Percentiles rank a stretch among this genome's conserved stretches.
These are phyloP conservation scores for Psilopogon haemacephalus DNA, from an alignment of 2,113 vertebrate species.

Conservation along the genomic window DNA sequence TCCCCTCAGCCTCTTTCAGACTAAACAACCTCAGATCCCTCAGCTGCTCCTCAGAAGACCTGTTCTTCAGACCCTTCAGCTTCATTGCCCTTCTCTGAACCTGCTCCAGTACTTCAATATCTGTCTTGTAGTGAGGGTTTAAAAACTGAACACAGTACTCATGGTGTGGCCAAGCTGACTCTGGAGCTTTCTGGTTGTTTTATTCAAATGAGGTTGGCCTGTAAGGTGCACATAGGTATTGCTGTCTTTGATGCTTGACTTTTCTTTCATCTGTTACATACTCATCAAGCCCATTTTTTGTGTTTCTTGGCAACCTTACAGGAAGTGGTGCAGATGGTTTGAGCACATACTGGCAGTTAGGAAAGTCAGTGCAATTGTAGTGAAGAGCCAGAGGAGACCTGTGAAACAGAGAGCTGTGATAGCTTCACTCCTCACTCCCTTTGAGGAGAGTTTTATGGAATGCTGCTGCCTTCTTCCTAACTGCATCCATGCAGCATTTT, in stretches of 20 bases:
- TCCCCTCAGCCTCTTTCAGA: too few relatives aligned
- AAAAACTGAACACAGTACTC: too few relatives aligned
- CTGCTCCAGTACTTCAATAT: too few relatives aligned
- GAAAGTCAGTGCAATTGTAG: background rate
- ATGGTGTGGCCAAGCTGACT: background rate
- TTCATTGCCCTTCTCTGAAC: too few relatives aligned
- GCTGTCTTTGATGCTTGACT: background rate
- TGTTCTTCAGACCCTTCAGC: too few relatives aligned
- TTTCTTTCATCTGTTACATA: background rate
- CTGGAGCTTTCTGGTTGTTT: background rate
- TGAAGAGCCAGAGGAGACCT: background rate
- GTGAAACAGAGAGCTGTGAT: background rate
- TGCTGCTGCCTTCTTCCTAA: background rate
- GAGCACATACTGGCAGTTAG: background rate
- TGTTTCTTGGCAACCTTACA: background rate
- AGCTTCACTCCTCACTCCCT: slow-evolving; percentile 10
- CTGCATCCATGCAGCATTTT: background rate
- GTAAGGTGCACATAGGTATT: background rate
- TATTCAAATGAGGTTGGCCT: background rate
- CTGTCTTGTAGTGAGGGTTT: too few relatives aligned
- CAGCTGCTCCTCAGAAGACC: too few relatives aligned
- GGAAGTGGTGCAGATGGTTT: background rate
- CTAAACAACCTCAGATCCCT: too few relatives aligned
- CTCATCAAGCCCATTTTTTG: background rate
- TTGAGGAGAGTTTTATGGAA: slow-evolving; percentile 51